Conservation (phyloP, 2,888 invertebrate species). For the Gortyna flavago region DNA sequence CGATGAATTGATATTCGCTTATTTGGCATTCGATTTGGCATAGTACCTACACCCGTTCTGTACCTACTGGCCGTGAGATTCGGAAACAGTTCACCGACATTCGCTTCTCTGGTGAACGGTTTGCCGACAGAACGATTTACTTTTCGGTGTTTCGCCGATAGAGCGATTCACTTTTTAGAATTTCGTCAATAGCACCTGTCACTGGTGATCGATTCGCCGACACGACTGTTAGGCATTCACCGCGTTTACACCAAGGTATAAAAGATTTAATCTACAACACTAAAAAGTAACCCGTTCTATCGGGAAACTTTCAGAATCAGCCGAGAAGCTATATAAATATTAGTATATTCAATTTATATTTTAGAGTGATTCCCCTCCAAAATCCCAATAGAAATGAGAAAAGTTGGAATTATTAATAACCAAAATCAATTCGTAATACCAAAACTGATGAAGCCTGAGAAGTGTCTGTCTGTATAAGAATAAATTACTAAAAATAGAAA, state of each 20-base stretch:
- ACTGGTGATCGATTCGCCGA: background rate
- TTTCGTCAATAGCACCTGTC: background rate
- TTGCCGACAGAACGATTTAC: background rate
- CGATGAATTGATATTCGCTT: too few relatives aligned
- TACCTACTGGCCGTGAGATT: background rate
- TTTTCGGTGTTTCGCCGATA: background rate
- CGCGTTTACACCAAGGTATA: background rate
- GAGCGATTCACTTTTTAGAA: background rate
- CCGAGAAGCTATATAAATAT: background rate
- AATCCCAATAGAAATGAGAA: background rate
- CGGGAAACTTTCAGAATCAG: background rate
- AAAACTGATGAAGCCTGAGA: background rate
- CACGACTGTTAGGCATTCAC: background rate
- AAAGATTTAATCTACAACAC: background rate
- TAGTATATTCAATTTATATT: background rate
- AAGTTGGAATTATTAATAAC: slow-evolving; percentile 7
- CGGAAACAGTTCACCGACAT: background rate
- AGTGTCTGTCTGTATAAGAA: too few relatives aligned
- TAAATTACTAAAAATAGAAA: slow-evolving; percentile 37
- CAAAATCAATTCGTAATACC: slow-evolving; percentile 9
- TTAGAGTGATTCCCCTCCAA: background rate
- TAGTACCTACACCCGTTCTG: too few relatives aligned
- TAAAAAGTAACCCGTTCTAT: background rate
- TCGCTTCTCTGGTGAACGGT: background rate
- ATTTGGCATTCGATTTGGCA: too few relatives aligned